Evolutionary conservation across 1,140 invertebrate genomes (phyloP), one percentile per base, ranked within the genome.

Genomic region (Cotesia typhae): DNA sequence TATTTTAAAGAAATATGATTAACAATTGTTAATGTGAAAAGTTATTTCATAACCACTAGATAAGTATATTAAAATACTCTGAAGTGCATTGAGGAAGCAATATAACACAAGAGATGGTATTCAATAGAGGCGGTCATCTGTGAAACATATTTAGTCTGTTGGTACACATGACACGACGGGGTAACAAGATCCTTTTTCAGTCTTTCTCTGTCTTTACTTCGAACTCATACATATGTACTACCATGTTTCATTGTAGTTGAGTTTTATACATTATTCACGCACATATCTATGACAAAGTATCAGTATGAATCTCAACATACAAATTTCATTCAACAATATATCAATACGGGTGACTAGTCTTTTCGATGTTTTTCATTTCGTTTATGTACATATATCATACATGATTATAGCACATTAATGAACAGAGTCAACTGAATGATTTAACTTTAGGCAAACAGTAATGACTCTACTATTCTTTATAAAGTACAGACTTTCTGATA

Each of bases 61-160:
- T 55, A 59, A 41, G 47, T 38, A 52, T 20, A 59, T 28, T 17
- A 36, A n/a, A 67, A 28, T 57, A 17, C 41, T 12, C 53, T 71
- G 70, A 72, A 72, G 70, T 72, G 70, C 70, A 72, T 67, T 36
- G 38, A 72, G 66, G 70, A 72, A 55, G 36, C 53, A 60, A 9
- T 66, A 60, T 35, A 35, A 36, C 38, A 57, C 35, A 64, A 64
- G 38, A 37, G 53, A 72, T 28, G 60, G 80, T 81, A 85, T 85
- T 86, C 79, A 85, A 57, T 67, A 65, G 53, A 84, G 83, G 84
- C 85, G 84, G 81, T 82, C 83, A 84, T 83, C 84, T 83, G 85
- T 87, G 83, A 86, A 87, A 86, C 84, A 79, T 79, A 81, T 86
- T 87, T 87, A 86, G 81, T 83, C 85, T 86, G 85, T 86, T 86